A percentile compares a stretch with the other conserved stretches of the same genome.
Conservation (phyloP, 2,113 vertebrate genomes). For the Pelusios castaneus region DNA sequence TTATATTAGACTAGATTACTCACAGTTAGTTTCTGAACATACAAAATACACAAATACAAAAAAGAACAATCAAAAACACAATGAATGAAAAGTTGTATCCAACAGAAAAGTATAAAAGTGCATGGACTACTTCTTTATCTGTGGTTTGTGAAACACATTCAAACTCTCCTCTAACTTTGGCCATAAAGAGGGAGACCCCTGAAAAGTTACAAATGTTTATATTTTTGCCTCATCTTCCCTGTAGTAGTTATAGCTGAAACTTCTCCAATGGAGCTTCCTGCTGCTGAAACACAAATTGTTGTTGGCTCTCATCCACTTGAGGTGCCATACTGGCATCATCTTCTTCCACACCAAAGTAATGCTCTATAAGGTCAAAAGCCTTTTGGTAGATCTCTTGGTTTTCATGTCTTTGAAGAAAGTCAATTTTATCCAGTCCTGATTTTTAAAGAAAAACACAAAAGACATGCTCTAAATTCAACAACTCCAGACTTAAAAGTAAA, state of each 20-base stretch:
- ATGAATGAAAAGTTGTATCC: conserved; percentile 57
- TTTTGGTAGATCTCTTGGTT: conserved; percentile 93
- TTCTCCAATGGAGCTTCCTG: conserved; percentile 90
- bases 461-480: not conserved
- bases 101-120: conserved; percentile 71
- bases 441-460: conserved; percentile 23
- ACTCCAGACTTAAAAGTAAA: not conserved
- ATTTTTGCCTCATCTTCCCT: conserved; percentile 17
- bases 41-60: conserved; percentile 70
- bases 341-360: conserved; percentile 91
- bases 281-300: conserved; percentile 92
- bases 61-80: conserved; percentile 3
- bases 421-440: conserved; percentile 91
- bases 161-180: conserved; percentile 49
- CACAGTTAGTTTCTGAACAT: conserved; percentile 63
- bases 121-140: conserved; percentile 70
- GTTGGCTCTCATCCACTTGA: conserved; percentile 90
- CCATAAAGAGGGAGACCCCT: conserved; percentile 46
- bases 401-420: conserved; percentile 92
- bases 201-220: not conserved
- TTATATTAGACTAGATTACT: conserved; percentile 58
- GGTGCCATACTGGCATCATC: conserved; percentile 89
- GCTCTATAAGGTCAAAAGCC: conserved; percentile 90
- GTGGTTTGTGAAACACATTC: conserved; percentile 60
- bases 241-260: conserved; percentile 83